These are phyloP conservation scores for Styela clava DNA, from an alignment of 23 tunicate genomes.

Conservation along the genomic window DNA sequence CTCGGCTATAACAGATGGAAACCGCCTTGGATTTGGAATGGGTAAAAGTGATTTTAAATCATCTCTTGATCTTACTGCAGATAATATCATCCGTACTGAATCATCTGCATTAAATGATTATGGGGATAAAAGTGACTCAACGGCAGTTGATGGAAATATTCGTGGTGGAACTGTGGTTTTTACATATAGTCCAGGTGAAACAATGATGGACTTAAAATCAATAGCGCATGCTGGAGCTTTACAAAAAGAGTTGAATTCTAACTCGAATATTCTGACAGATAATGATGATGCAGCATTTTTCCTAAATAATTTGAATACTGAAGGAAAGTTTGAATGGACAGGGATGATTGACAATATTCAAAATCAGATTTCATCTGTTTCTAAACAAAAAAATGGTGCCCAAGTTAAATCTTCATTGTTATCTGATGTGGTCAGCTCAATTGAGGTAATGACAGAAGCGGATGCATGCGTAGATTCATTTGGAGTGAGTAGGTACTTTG, in stretches of 20 bases:
- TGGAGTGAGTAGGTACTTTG: slow-evolving; percentile 50
- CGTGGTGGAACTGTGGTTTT: slow-evolving; percentile 60
- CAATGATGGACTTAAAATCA: slow-evolving; percentile 28
- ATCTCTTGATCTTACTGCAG: neutral
- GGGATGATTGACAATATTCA: neutral
- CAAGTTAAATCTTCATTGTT: neutral
- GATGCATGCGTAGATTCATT: slow-evolving; percentile 40
- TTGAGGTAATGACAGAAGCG: slow-evolving; percentile 49
- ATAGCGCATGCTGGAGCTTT: slow-evolving; percentile 8
- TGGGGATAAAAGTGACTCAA: neutral
- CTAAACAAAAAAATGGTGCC: neutral
- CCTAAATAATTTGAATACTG: too few relatives aligned
- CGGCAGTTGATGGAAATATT: neutral
- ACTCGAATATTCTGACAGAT: neutral
- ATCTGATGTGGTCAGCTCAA: slow-evolving; percentile 12
- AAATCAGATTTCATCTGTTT: neutral
- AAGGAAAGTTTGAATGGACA: neutral
- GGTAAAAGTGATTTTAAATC: neutral
- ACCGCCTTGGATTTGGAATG: neutral
- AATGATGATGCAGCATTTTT: neutral
- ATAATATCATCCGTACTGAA: neutral
- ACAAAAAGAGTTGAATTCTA: neutral
- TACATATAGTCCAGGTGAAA: slow-evolving; percentile 47
- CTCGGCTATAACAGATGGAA: neutral
- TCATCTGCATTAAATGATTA: neutral